Base-by-base conservation (phyloP, 2,888 invertebrate genomes). In the Lordiphosa andalusiaca region DNA sequence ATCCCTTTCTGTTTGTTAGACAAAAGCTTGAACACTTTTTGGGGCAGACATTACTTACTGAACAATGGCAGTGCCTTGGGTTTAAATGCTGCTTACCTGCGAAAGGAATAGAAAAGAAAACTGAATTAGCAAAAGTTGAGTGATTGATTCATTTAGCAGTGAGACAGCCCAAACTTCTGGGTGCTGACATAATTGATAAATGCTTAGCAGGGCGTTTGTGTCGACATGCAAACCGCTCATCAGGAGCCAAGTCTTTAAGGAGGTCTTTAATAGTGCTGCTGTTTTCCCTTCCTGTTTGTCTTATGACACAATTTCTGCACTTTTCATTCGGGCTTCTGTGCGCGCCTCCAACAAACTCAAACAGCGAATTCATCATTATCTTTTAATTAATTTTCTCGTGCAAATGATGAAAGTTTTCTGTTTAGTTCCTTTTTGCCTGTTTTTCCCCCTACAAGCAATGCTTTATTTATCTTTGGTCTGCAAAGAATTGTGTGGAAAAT, bases 151-250 rank as follows among this genome's bases (percentile, higher is more conserved):
- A 55, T 59, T 54, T 47, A 61, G 47, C 57, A 50, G 42, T 48
- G 53, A 9, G 55, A 33, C 55, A 44, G 63, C 55, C 55, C 21
- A 53, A 73, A 74, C 67, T 68, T 60, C 51, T 42, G 23, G 7
- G 49, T 55, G 44, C 53, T 46, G 51, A 36, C 55, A 66, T 80
- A 77, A 77, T 77, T 77, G 77, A 81, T 73, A 72, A 66, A 70
- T 69, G 76, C 71, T 80, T 69, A 67, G 75, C 70, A 67, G 59
- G 49, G 58, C 57, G 51, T 60, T 53, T 58, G 74, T 78, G 80
- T 59, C 69, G 69, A 73, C 76, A 77, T 77, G 76, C 76, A 71
- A 77, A 80, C 69, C 66, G 67, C 54, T 65, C 71, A 73, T 77
- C 77, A 77, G 50, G 57, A 46, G 23, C 23, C 21, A 35, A 30